Conservation (phyloP, 2,888 invertebrate species). For the Tipula confusa region DNA sequence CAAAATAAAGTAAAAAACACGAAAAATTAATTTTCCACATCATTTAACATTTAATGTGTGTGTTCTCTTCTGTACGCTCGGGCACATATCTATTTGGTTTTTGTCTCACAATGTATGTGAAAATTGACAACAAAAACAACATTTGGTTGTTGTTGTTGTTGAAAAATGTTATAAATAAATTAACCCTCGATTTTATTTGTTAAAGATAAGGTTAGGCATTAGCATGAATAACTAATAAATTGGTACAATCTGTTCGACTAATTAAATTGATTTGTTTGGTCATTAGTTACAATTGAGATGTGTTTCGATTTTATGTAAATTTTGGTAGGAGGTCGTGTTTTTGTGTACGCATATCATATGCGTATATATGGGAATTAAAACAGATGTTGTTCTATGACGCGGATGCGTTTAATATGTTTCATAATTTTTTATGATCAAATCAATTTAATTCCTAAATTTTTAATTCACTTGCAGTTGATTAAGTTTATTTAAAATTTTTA, state of each 20-base stretch:
- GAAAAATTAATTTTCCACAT: constrained; percentile 3
- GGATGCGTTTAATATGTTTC: too few relatives aligned
- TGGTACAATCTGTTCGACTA: background rate
- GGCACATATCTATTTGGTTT: background rate
- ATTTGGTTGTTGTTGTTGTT: too few relatives aligned
- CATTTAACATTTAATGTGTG: background rate
- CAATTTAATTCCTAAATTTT: too few relatives aligned
- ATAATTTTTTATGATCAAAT: too few relatives aligned
- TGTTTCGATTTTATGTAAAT: background rate
- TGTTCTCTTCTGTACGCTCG: background rate
- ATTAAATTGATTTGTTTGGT: constrained; percentile 20
- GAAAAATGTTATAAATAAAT: background rate
- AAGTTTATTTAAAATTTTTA: too few relatives aligned
- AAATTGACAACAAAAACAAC: background rate
- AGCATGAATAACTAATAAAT: background rate
- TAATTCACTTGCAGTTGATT: too few relatives aligned
- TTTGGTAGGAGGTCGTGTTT: too few relatives aligned
- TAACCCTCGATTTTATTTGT: background rate
- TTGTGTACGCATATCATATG: too few relatives aligned
- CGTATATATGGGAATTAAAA: too few relatives aligned
- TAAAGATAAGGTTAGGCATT: background rate
- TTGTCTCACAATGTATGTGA: background rate
- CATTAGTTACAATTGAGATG: constrained; percentile 3
- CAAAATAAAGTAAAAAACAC: background rate
- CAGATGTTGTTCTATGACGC: too few relatives aligned